These are phyloP conservation scores for Zaprionus vittiger DNA, from an alignment of 1,140 invertebrate genomes.

Conservation along the genomic window DNA sequence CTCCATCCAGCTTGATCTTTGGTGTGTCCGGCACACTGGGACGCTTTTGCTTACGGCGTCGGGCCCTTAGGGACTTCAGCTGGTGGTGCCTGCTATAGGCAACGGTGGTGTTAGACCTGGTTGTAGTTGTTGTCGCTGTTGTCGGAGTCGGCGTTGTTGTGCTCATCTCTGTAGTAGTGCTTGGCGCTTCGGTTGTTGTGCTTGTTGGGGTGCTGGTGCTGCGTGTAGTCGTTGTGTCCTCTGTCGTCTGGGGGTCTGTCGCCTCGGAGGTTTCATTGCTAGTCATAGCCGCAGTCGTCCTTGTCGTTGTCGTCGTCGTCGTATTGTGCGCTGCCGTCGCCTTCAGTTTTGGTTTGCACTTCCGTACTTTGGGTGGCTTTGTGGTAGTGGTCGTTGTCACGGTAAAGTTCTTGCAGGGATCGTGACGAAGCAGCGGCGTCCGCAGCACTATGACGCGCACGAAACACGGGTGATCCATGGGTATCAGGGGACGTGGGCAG, in stretches of 20 bases:
- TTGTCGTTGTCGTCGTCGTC: conserved; percentile 12
- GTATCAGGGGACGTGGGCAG: conserved; percentile 22
- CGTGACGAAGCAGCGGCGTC: conserved; percentile 49
- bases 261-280: background rate
- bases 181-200: conserved; percentile 8
- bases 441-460: conserved; percentile 53
- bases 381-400: background rate
- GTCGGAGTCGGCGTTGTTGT: background rate
- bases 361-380: conserved; percentile 1
- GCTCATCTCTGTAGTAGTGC: conserved; percentile 12
- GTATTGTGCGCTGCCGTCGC: background rate
- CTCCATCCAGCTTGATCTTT: conserved; percentile 55
- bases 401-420: conserved; percentile 63
- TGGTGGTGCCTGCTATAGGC: background rate
- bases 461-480: conserved; percentile 63
- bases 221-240: background rate
- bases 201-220: background rate
- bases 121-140: background rate
- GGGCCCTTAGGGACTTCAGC: conserved; percentile 1
- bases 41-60: conserved; percentile 2
- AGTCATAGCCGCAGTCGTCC: background rate
- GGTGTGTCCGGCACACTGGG: conserved; percentile 58
- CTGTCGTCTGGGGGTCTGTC: background rate
- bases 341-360: conserved; percentile 18
- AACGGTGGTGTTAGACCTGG: background rate